These are phyloP conservation scores for Saturnia japonica DNA, from an alignment of 2,888 invertebrate genomes.

Conservation along the genomic window DNA sequence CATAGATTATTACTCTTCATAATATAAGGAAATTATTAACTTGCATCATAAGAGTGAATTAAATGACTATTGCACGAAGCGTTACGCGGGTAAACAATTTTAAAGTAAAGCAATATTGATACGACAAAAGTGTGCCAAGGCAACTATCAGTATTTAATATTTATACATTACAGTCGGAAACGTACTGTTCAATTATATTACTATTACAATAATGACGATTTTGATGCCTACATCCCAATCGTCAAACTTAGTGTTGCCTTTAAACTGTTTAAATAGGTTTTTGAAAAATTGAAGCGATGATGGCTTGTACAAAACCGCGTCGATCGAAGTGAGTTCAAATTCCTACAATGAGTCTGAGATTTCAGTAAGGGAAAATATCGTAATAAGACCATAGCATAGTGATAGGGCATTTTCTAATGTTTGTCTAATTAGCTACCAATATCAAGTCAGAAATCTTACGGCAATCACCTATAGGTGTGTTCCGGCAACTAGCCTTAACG, in stretches of 20 bases:
- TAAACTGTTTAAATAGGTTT: constrained; percentile 2
- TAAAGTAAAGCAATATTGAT: constrained; percentile 56
- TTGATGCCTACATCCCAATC: constrained; percentile 44
- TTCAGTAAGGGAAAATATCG: too few relatives aligned
- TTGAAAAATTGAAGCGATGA: too few relatives aligned
- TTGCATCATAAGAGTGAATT: constrained; percentile 17
- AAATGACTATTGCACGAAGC: constrained; percentile 31
- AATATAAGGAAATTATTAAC: constrained; percentile 12
- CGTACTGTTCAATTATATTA: constrained; percentile 65
- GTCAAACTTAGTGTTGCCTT: constrained; percentile 41
- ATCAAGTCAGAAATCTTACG: too few relatives aligned
- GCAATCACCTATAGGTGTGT: too few relatives aligned
- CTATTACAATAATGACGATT: constrained; percentile 53
- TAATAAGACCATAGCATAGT: too few relatives aligned
- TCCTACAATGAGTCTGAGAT: too few relatives aligned
- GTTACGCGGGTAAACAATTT: constrained; percentile 39
- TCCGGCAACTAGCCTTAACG: too few relatives aligned
- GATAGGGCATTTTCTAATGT: too few relatives aligned
- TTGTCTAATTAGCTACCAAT: too few relatives aligned
- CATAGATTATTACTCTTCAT: constrained; percentile 5
- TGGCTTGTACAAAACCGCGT: too few relatives aligned
- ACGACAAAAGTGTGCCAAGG: constrained; percentile 74
- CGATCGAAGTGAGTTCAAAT: too few relatives aligned
- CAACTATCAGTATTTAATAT: constrained; percentile 48
- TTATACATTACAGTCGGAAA: constrained; percentile 68